phyloP scores from a whole-genome alignment of 2,113 vertebrate genomes.

The Serinus canaria region DNA sequence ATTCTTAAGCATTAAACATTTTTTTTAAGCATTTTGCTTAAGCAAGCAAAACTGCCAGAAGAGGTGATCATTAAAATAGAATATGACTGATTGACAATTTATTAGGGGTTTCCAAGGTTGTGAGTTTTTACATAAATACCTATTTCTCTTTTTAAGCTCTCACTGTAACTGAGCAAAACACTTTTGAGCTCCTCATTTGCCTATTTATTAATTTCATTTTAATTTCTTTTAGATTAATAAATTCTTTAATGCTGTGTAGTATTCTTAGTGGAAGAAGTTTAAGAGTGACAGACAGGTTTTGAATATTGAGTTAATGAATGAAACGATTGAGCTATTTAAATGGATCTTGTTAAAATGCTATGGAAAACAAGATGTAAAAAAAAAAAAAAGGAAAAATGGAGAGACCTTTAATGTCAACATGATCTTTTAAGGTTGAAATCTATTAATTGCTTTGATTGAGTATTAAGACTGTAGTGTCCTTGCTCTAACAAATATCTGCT shows the following conservation, averaged over 20 bases:
- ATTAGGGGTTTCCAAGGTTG: not conserved
- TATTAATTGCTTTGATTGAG: not conserved
- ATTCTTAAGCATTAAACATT: too few relatives aligned
- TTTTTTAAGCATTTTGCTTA: too few relatives aligned
- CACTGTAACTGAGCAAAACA: not conserved
- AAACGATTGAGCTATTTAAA: not conserved
- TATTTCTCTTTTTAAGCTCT: not conserved
- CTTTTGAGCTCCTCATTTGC: not conserved
- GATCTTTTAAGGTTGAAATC: not conserved
- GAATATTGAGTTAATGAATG: not conserved
- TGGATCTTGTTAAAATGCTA: not conserved
- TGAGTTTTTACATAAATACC: not conserved
- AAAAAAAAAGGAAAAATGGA: not conserved
- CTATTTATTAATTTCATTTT: not conserved
- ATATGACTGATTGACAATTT: not conserved
- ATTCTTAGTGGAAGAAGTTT: not conserved
- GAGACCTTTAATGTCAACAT: not conserved
- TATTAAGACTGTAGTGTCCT: not conserved
- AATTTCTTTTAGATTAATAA: not conserved
- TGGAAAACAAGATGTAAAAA: not conserved
- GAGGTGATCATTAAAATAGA: not conserved
- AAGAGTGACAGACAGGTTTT: not conserved
- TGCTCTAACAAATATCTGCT: conserved; percentile 1
- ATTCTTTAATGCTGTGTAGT: not conserved
- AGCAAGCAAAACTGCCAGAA: not conserved